Conservation (phyloP, 2,888 invertebrate species). For the Dysmachus trigonus region DNA sequence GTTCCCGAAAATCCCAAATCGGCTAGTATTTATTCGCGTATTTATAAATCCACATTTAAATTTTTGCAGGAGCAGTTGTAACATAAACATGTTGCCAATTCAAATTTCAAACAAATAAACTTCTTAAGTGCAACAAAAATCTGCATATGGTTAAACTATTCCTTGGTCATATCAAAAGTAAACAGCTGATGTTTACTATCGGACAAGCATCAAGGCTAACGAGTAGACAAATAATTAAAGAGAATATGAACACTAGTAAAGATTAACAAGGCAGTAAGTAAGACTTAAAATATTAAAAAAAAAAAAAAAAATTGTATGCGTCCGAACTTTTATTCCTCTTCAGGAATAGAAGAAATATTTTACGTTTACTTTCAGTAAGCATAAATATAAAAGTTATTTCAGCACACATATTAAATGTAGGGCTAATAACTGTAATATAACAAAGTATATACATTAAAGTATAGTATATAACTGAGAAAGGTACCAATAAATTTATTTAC, state of each 20-base stretch:
- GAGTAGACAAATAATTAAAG: not conserved
- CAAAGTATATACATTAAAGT: constrained; percentile 3
- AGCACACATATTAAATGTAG: constrained; percentile 6
- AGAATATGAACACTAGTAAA: constrained; percentile 3
- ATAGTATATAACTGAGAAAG: constrained; percentile 33
- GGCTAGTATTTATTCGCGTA: not conserved
- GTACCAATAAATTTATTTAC: constrained; percentile 39
- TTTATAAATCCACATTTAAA: not conserved
- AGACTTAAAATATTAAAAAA: constrained; percentile 12
- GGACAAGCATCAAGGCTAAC: constrained; percentile 21
- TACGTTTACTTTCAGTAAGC: constrained; percentile 21
- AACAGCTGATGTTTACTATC: not conserved
- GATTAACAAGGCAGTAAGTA: not conserved
- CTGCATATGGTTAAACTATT: constrained; percentile 24
- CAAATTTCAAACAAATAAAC: constrained; percentile 3
- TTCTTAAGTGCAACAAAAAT: not conserved
- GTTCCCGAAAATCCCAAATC: not conserved
- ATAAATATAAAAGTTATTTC: constrained; percentile 25
- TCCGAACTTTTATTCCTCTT: constrained; percentile 30
- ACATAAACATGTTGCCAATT: constrained; percentile 42
- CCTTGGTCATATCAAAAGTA: constrained; percentile 35
- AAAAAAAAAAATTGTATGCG: constrained; percentile 19
- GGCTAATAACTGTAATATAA: constrained; percentile 18
- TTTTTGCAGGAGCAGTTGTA: not conserved
- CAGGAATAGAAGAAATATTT: not conserved